phyloP scores from a whole-genome alignment of 1,140 invertebrate species.

The Aphaenogaster ashmeadi region DNA sequence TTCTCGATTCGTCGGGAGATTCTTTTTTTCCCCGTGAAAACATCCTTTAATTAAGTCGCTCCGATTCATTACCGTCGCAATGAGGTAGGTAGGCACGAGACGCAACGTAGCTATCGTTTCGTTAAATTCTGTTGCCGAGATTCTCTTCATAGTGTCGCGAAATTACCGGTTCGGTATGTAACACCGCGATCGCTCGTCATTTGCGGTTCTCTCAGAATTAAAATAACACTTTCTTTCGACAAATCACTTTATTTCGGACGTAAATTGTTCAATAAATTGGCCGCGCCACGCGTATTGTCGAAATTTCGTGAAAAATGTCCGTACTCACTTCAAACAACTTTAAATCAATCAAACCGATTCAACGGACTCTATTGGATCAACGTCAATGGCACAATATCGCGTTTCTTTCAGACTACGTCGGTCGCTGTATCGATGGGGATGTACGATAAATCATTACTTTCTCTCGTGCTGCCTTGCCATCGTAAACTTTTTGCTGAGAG shows the following conservation, averaged over 20 bases:
- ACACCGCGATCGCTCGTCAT: background rate
- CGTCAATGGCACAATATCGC: slow-evolving; percentile 24
- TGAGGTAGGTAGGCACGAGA: slow-evolving; percentile 16
- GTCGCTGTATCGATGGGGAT: slow-evolving; percentile 22
- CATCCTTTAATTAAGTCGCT: slow-evolving; percentile 68
- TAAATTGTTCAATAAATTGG: slow-evolving; percentile 42
- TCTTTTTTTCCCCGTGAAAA: slow-evolving; percentile 31
- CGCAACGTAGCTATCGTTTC: slow-evolving; percentile 15
- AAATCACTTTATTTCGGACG: background rate
- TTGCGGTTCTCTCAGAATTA: slow-evolving; percentile 12
- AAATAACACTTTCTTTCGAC: slow-evolving; percentile 1
- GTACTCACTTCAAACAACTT: slow-evolving; percentile 25
- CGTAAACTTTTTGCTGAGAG: slow-evolving; percentile 48
- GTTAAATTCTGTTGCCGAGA: slow-evolving; percentile 14
- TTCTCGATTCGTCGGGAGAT: slow-evolving; percentile 39
- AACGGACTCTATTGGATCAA: slow-evolving; percentile 38
- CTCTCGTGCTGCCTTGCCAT: slow-evolving; percentile 7
- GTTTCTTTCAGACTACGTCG: slow-evolving; percentile 4
- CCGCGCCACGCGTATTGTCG: slow-evolving; percentile 3
- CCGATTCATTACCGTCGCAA: slow-evolving; percentile 62
- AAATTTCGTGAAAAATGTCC: slow-evolving; percentile 46
- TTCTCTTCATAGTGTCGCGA: background rate
- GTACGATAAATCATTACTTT: slow-evolving; percentile 55
- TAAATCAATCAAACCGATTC: slow-evolving; percentile 47
- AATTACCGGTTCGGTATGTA: background rate